Conservation (phyloP, 1,140 invertebrate species). For the Drosophila teissieri region DNA sequence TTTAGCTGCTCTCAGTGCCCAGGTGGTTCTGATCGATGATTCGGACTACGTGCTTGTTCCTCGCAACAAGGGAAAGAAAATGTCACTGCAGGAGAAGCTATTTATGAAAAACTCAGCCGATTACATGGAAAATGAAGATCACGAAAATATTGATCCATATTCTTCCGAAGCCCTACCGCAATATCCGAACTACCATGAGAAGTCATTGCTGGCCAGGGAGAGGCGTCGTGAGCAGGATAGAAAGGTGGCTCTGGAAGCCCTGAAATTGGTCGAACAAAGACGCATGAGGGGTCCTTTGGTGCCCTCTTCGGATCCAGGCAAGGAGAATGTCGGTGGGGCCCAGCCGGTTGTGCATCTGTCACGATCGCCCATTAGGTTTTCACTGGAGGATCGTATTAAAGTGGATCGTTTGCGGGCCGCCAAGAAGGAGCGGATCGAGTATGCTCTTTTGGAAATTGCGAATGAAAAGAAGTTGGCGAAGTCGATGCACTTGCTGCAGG, state of each 20-base stretch:
- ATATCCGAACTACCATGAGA: background rate
- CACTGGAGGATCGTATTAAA: constrained; percentile 31
- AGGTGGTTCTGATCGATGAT: constrained; percentile 4
- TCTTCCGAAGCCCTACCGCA: too few relatives aligned
- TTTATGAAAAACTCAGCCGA: background rate
- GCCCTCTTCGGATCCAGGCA: background rate
- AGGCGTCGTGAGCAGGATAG: constrained; percentile 50
- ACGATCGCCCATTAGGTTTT: constrained; percentile 32
- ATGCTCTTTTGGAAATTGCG: constrained; percentile 51
- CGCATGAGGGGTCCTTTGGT: constrained; percentile 30
- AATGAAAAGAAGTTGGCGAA: constrained; percentile 1
- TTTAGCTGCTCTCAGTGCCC: constrained; percentile 2
- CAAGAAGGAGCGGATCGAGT: constrained; percentile 58
- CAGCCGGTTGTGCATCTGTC: constrained; percentile 41
- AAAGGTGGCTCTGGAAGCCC: constrained; percentile 57
- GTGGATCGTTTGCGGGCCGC: constrained; percentile 43
- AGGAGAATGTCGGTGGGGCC: background rate
- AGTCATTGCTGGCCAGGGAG: constrained; percentile 1
- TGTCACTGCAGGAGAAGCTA: too few relatives aligned
- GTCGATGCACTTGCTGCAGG: too few relatives aligned
- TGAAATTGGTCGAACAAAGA: constrained; percentile 59
- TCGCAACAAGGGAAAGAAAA: constrained; percentile 9
- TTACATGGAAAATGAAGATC: background rate
- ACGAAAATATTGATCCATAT: background rate
- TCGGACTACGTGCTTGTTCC: constrained; percentile 10